phyloP scores from a whole-genome alignment of 2,888 invertebrate genomes.

The Hanleya hanleyi region DNA sequence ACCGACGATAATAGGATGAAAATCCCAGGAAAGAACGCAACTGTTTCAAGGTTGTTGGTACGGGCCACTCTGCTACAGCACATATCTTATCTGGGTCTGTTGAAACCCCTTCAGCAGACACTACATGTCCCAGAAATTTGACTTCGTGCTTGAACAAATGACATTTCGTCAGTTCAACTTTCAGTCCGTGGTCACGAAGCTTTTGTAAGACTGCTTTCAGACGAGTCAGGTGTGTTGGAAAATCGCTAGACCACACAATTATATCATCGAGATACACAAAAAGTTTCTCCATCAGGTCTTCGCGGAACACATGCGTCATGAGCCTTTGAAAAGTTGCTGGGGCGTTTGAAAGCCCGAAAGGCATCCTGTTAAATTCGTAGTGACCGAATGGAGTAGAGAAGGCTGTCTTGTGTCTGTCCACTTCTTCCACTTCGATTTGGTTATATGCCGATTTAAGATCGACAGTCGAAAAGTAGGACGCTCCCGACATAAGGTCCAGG shows the following conservation, averaged over 20 bases:
- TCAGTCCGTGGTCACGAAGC: background rate
- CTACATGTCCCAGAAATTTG: background rate
- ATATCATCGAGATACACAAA: background rate
- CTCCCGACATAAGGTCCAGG: constrained; percentile 22
- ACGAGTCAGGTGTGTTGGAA: background rate
- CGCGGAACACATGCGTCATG: constrained; percentile 9
- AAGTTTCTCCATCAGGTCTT: background rate
- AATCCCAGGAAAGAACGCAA: constrained; percentile 1
- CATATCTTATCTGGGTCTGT: background rate
- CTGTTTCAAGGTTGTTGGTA: background rate
- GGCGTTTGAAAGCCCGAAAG: constrained; percentile 29
- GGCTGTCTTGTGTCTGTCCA: constrained; percentile 35
- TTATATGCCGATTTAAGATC: constrained; percentile 31
- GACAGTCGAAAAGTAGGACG: constrained; percentile 27
- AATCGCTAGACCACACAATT: background rate
- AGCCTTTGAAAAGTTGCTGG: constrained; percentile 34
- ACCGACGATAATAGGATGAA: background rate
- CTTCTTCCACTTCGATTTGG: constrained; percentile 27
- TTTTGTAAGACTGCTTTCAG: background rate
- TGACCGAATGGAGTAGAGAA: constrained; percentile 30
- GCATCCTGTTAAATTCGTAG: constrained; percentile 33
- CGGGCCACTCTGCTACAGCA: background rate
- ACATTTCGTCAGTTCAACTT: background rate
- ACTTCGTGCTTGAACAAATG: background rate
- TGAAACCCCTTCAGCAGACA: background rate